Conservation (phyloP, 2,797 vertebrate species). For the Bovichtus diacanthus region DNA sequence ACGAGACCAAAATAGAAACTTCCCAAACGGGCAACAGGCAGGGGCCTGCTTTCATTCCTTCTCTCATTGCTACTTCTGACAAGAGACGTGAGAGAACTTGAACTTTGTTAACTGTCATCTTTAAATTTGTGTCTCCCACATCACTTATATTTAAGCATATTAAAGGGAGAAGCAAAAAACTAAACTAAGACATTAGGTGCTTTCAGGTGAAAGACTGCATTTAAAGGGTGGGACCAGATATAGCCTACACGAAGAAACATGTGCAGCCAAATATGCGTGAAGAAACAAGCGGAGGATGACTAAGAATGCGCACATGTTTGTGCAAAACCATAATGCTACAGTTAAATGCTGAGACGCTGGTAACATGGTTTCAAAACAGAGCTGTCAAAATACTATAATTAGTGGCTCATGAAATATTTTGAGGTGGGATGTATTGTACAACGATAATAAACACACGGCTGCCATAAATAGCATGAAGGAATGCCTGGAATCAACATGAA, state of each 20-base stretch:
- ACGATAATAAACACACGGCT: constrained; percentile 50
- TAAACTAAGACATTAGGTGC: neutral
- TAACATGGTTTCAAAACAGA: constrained; percentile 64
- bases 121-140: constrained; percentile 8
- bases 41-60: constrained; percentile 53
- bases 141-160: constrained; percentile 19
- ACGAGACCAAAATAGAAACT: constrained; percentile 73
- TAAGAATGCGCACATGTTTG: constrained; percentile 61
- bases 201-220: constrained; percentile 14
- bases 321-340: constrained; percentile 59
- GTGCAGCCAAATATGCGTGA: constrained; percentile 31
- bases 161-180: constrained; percentile 4
- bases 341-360: constrained; percentile 53
- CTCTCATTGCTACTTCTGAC: constrained; percentile 19
- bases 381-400: constrained; percentile 76
- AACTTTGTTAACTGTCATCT: constrained; percentile 40
- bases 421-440: constrained; percentile 62
- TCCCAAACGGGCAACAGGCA: constrained; percentile 52
- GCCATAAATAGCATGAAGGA: constrained; percentile 65
- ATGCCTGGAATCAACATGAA: constrained; percentile 66
- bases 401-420: constrained; percentile 62
- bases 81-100: constrained; percentile 51
- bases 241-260: constrained; percentile 43
- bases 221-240: constrained; percentile 17
- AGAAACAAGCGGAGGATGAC: constrained; percentile 53